phyloP scores from a whole-genome alignment of 1,140 invertebrate species.

The Holcopasites calliopsidis region DNA sequence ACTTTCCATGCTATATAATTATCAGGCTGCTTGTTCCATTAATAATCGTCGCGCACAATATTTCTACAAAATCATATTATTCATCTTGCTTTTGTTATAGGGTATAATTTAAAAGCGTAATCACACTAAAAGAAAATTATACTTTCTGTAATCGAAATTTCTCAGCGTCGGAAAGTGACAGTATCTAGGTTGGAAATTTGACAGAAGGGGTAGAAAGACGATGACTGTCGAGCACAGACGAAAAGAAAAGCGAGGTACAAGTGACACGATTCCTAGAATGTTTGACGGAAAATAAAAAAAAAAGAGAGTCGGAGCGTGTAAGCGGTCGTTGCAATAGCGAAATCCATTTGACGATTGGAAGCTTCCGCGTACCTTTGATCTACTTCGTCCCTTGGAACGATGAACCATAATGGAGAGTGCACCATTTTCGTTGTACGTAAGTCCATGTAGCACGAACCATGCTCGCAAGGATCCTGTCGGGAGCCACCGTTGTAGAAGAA shows the following conservation, averaged over 20 bases:
- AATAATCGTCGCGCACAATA: too few relatives aligned
- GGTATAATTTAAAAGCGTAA: too few relatives aligned
- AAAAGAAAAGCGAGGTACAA: not conserved
- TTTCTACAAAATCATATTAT: too few relatives aligned
- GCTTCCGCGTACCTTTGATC: conserved; percentile 29
- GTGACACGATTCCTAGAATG: not conserved
- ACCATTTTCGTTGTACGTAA: conserved; percentile 18
- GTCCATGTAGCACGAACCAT: not conserved
- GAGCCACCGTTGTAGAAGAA: not conserved
- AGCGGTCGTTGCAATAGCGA: conserved; percentile 25
- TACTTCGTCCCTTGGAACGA: conserved; percentile 36
- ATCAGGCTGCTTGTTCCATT: too few relatives aligned
- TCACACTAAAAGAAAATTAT: too few relatives aligned
- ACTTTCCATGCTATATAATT: too few relatives aligned
- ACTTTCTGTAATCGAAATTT: too few relatives aligned
- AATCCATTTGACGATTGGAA: conserved; percentile 47
- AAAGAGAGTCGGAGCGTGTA: not conserved
- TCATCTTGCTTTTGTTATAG: too few relatives aligned
- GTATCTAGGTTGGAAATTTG: not conserved
- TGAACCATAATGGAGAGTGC: conserved; percentile 48
- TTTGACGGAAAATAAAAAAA: conserved; percentile 2
- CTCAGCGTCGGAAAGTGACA: not conserved
- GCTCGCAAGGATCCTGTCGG: not conserved
- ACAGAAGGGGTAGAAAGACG: not conserved
- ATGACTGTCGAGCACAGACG: not conserved